phyloP scores from a whole-genome alignment of 2,113 vertebrate genomes.

The Neotoma lepida region DNA sequence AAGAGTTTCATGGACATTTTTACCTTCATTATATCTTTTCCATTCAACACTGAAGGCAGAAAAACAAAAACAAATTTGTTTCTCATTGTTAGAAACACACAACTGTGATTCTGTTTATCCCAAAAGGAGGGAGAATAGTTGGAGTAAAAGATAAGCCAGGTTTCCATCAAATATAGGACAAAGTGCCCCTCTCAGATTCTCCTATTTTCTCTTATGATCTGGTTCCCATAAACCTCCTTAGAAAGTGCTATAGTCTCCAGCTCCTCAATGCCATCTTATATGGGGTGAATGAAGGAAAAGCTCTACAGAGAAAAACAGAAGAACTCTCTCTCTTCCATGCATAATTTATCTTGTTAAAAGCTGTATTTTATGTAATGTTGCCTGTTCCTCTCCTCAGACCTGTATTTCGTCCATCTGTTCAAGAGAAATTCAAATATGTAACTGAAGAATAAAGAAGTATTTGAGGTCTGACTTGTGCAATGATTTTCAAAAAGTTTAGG shows the following conservation, averaged over 20 bases:
- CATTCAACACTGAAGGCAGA: neutral
- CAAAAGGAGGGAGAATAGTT: neutral
- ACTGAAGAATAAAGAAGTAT: neutral
- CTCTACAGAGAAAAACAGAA: neutral
- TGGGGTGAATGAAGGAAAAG: neutral
- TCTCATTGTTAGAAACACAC: neutral
- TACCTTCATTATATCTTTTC: neutral
- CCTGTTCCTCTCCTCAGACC: neutral
- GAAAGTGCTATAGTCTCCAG: neutral
- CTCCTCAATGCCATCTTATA: neutral
- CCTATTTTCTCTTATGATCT: neutral
- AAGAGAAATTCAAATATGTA: neutral
- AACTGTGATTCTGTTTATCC: neutral
- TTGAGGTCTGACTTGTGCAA: neutral
- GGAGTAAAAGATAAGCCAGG: neutral
- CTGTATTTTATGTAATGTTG: neutral
- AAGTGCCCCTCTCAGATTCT: neutral
- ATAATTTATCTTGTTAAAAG: constrained; percentile 1
- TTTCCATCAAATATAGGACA: neutral
- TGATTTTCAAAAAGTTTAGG: constrained; percentile 8
- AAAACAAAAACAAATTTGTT: neutral
- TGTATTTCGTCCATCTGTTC: neutral
- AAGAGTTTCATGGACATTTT: neutral
- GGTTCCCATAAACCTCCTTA: neutral
- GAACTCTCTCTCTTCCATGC: neutral